Evolutionary conservation across 2,888 invertebrate species (phyloP), one percentile per base, ranked within the genome.

Genomic region (Globia sparganii): DNA sequence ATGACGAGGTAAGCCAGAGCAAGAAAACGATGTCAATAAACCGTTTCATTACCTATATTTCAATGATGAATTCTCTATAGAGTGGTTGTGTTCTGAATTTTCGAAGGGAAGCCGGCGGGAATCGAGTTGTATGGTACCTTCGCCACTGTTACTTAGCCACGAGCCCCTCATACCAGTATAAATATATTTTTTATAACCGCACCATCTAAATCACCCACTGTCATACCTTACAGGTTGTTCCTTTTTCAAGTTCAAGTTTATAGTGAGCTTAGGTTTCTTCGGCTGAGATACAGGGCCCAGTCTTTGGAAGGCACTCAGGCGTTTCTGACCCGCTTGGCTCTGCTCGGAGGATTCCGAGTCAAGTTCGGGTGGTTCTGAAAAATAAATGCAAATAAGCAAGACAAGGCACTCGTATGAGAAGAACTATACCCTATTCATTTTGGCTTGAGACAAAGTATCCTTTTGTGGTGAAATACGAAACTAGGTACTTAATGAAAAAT

Each of bases 241-340:
- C 58, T 94, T 93, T 15, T 93, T 91, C 59, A 93, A 88, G 9
- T 90, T 86, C 18, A 96, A 82, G 65, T 95, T 96, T 69, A 96
- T 96, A 0, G 95, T 96, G 4, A 96, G 84, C 64, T 95, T 96
- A 0, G 95, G 94, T 88, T 94, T 95, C 87, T 95, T 95, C 0
- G 94, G 89, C 78, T 94, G 90, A 0, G 93, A 85, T 8, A 94
- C 49, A 0, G 96, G 96, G 0, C 96, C 96, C 0, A 96, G 88
- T 13, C 96, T 90, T 6, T 94, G 88, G 84, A 96, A 96, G 0
- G 96, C 96, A 68, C 96, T 96, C 5, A 92, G 86, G 8, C 96
- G 92, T 70, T 94, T 95, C 53, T 91, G 90, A 0, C 91, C 90
- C 0, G 88, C 13, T 28, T 87, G 84, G 4, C 75, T 81, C 0